Evolutionary conservation across 2,113 vertebrate species (phyloP).

Genomic region (Poeciliopsis prolifica): DNA sequence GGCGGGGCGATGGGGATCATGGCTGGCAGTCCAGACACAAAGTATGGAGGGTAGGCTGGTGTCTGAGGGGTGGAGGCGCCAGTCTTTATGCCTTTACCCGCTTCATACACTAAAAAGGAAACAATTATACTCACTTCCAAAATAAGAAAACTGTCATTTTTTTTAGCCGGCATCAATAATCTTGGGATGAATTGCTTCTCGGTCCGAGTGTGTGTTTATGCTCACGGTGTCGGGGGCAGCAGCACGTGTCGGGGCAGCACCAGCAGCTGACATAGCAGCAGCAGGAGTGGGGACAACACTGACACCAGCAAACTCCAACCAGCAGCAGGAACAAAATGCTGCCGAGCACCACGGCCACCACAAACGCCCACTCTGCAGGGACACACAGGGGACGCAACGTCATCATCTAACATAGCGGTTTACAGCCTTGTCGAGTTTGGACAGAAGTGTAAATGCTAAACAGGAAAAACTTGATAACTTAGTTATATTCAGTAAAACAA

Average conservation of each 20-base stretch:
- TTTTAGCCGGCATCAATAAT: neutral
- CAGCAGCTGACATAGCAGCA: conserved; percentile 96
- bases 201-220: conserved; percentile 40
- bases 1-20: conserved; percentile 87
- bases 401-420: too few relatives aligned
- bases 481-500: neutral
- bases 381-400: conserved; percentile 19
- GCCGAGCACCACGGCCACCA: conserved; percentile 88
- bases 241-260: conserved; percentile 94
- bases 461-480: neutral
- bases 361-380: conserved; percentile 93
- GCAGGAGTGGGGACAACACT: conserved; percentile 97
- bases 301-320: conserved; percentile 96
- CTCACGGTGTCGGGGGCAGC: conserved; percentile 95
- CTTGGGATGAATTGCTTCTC: too few relatives aligned
- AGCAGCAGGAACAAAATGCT: conserved; percentile 87
- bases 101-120: conserved; percentile 88
- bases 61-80: conserved; percentile 80
- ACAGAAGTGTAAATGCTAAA: neutral
- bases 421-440: too few relatives aligned
- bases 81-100: conserved; percentile 92
- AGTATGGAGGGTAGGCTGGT: conserved; percentile 89
- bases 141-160: neutral
- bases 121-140: neutral
- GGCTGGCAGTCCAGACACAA: conserved; percentile 89